These are phyloP conservation scores for Alloplasta piceator DNA, from an alignment of 2,888 invertebrate species.

Conservation along the genomic window DNA sequence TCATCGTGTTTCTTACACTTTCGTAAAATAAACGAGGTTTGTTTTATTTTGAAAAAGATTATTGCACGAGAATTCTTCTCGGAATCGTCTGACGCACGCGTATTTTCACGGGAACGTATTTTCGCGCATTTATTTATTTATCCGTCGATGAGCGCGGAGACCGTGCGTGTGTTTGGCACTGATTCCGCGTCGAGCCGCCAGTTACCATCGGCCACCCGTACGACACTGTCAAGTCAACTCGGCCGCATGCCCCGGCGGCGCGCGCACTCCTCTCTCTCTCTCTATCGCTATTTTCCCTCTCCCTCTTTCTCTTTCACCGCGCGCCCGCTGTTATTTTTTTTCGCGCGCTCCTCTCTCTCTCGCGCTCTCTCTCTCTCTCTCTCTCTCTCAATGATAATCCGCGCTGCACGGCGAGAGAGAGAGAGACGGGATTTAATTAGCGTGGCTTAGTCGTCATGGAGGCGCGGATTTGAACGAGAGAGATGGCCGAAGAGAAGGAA, in stretches of 20 bases:
- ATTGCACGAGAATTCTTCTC: too few relatives aligned
- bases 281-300: conserved; percentile 26
- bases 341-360: conserved; percentile 27
- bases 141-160: neutral
- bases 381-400: conserved; percentile 45
- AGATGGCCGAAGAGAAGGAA: conserved; percentile 17
- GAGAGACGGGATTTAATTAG: conserved; percentile 65
- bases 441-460: conserved; percentile 40
- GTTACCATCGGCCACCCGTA: conserved; percentile 58
- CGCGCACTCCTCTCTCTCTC: conserved; percentile 37
- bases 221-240: conserved; percentile 63
- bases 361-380: conserved; percentile 22
- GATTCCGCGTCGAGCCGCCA: conserved; percentile 51
- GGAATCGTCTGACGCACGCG: neutral
- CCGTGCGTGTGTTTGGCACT: conserved; percentile 47
- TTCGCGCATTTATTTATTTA: neutral
- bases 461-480: conserved; percentile 23
- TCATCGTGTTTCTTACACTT: neutral
- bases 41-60: too few relatives aligned
- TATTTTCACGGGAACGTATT: neutral
- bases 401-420: conserved; percentile 56
- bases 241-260: conserved; percentile 52
- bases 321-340: neutral
- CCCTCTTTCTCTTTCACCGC: conserved; percentile 34
- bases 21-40: neutral